These are phyloP conservation scores for Drosophila emarginata DNA, from an alignment of 2,888 invertebrate species.

Conservation along the genomic window DNA sequence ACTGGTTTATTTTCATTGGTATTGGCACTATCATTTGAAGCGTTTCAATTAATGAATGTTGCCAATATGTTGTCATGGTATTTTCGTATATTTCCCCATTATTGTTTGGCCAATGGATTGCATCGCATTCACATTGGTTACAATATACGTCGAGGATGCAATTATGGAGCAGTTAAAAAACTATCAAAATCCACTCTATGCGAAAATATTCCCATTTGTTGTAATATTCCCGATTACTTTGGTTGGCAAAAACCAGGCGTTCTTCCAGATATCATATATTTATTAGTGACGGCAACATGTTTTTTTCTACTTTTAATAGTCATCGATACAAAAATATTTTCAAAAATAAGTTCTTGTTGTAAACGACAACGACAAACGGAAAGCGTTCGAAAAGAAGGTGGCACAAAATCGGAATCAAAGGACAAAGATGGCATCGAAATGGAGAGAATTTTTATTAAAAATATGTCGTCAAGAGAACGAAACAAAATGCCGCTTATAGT, in stretches of 20 bases:
- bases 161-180: background rate
- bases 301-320: slow-evolving; percentile 85
- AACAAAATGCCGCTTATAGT: slow-evolving; percentile 84
- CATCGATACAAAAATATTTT: slow-evolving; percentile 34
- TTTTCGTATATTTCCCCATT: slow-evolving; percentile 88
- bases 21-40: slow-evolving; percentile 37
- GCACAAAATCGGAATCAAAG: slow-evolving; percentile 49
- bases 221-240: slow-evolving; percentile 83
- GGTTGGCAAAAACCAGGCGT: slow-evolving; percentile 87
- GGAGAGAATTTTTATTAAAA: slow-evolving; percentile 84
- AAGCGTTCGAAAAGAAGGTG: background rate
- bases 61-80: slow-evolving; percentile 86
- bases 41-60: slow-evolving; percentile 83
- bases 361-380: background rate
- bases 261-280: slow-evolving; percentile 86
- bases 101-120: slow-evolving; percentile 83
- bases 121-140: slow-evolving; percentile 68
- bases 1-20: slow-evolving; percentile 20
- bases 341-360: background rate
- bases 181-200: slow-evolving; percentile 21
- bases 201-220: slow-evolving; percentile 41
- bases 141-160: slow-evolving; percentile 49
- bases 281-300: slow-evolving; percentile 84
- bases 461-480: slow-evolving; percentile 80
- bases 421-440: slow-evolving; percentile 80